Evolutionary conservation across 2,113 vertebrate genomes (phyloP).

Genomic region (Thunnus maccoyii): DNA sequence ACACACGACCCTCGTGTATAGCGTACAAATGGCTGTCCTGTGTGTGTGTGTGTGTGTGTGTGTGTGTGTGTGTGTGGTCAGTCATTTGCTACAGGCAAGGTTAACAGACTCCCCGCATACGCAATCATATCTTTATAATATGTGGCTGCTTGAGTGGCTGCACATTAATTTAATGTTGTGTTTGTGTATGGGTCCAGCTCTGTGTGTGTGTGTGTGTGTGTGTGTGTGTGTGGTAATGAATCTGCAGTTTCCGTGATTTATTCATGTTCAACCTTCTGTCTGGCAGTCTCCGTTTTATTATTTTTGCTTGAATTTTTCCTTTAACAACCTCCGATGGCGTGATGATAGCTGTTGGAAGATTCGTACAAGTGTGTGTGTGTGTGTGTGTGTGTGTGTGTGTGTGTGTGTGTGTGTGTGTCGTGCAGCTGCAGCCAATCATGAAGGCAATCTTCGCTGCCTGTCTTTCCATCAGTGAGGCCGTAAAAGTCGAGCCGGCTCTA

Average conservation of each 20-base stretch:
- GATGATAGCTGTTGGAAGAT: neutral
- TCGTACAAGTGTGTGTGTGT: neutral
- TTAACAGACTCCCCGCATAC: neutral
- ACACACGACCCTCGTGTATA: too few relatives aligned
- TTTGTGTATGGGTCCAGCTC: too few relatives aligned
- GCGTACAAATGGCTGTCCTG: too few relatives aligned
- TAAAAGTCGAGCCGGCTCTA: conserved; percentile 51
- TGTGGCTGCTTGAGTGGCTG: conserved; percentile 17
- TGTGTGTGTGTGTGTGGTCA: conserved; percentile 16
- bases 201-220: too few relatives aligned
- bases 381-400: conserved; percentile 6
- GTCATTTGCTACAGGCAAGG: neutral
- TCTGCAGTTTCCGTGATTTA: conserved; percentile 19
- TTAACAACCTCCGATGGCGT: conserved; percentile 29
- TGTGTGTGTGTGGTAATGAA: neutral
- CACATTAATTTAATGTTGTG: neutral
- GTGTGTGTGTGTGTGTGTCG: neutral
- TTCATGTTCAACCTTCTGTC: conserved; percentile 40
- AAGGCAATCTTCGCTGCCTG: conserved; percentile 34
- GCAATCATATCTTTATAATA: conserved; percentile 40
- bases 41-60: neutral
- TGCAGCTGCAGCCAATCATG: conserved; percentile 42
- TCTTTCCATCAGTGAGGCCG: conserved; percentile 44
- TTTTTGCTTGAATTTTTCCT: conserved; percentile 34
- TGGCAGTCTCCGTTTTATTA: conserved; percentile 35